Base-by-base conservation (phyloP, 2,113 vertebrate species). In the Pelecanus crispus region DNA sequence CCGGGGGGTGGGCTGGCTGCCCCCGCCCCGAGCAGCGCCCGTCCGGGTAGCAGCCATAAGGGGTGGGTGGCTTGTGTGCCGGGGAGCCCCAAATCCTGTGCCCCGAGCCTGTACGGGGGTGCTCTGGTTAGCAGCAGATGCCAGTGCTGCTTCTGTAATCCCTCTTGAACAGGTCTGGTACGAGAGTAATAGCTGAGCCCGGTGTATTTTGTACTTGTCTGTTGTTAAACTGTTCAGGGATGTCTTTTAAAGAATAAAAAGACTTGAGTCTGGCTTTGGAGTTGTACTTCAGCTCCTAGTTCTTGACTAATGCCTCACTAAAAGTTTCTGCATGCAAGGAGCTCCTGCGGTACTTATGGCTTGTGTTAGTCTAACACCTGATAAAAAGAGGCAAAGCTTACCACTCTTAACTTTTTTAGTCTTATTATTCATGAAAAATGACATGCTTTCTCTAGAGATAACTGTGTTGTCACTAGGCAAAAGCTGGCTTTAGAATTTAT, bases 141-240 rank as follows among this genome's bases (percentile, higher is more conserved):
- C 2, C 10, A 0, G 20, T 1, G 42, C n/a, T n/a, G 55, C 12
- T n/a, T 10, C n/a, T n/a, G 6, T 4, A 11, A 2, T 1, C 2
- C 3, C 4, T 5, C 9, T 1, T 32, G 1, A 1, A 3, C 0
- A 2, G 5, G 17, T 7, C 5, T 4, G 2, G 26, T 7, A 4
- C 22, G 9, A 3, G 29, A 8, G 53, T 1, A 2, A 2, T 1
- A 2, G 47, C 1, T 13, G n/a, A 52, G 77, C 29, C 15, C 2
- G 0, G 4, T 0, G 25, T 7, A 1, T 2, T 26, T 38, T 22
- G 9, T 25, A 62, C 29, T 17, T 3, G 2, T 3, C 0, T 1
- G 53, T 2, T 17, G 31, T 59, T 61, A 7, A 32, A 4, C 9
- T 32, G 20, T 6, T 22, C 2, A 18, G 32, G 38, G 34, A 1